A percentile compares a stretch with the other conserved stretches of the same genome.
phyloP scores from a whole-genome alignment of 53 echinoderm and acorn worm genomes.

The Temnopleurus reevesii region DNA sequence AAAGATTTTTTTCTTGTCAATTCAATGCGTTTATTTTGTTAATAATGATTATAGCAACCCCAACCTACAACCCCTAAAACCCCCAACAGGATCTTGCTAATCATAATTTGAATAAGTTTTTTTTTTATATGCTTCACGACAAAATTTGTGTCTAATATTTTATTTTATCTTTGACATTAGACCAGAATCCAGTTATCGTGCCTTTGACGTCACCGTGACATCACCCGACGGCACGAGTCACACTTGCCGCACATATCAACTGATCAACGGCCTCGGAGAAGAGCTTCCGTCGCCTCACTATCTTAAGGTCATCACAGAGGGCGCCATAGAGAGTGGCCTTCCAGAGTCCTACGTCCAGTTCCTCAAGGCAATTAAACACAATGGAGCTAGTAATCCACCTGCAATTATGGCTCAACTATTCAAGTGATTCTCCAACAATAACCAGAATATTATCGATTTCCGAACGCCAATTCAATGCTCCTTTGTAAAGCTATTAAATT shows the following conservation, averaged over 20 bases:
- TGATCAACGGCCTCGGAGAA: slow-evolving; percentile 8
- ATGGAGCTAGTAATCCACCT: slow-evolving; percentile 8
- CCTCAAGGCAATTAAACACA: slow-evolving; percentile 15
- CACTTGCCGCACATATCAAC: not conserved
- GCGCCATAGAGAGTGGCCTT: slow-evolving; percentile 29
- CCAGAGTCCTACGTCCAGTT: slow-evolving; percentile 32
- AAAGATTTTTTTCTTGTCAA: too few relatives aligned
- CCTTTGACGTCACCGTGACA: slow-evolving; percentile 17
- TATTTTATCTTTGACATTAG: not conserved
- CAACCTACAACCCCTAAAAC: too few relatives aligned
- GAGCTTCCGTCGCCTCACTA: slow-evolving; percentile 68
- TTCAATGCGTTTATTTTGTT: too few relatives aligned
- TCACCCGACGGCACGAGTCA: not conserved
- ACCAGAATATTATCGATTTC: not conserved
- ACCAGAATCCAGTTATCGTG: slow-evolving; percentile 9
- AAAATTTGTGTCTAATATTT: too few relatives aligned
- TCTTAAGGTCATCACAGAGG: slow-evolving; percentile 44
- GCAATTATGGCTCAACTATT: slow-evolving; percentile 6
- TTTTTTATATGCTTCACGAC: too few relatives aligned
- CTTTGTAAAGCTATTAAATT: too few relatives aligned
- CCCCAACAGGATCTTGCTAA: too few relatives aligned
- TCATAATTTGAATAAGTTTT: too few relatives aligned
- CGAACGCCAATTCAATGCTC: too few relatives aligned
- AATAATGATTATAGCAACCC: too few relatives aligned
- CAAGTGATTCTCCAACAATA: not conserved